Evolutionary conservation across 2,113 vertebrate species (phyloP).

Genomic region (Promerops cafer): DNA sequence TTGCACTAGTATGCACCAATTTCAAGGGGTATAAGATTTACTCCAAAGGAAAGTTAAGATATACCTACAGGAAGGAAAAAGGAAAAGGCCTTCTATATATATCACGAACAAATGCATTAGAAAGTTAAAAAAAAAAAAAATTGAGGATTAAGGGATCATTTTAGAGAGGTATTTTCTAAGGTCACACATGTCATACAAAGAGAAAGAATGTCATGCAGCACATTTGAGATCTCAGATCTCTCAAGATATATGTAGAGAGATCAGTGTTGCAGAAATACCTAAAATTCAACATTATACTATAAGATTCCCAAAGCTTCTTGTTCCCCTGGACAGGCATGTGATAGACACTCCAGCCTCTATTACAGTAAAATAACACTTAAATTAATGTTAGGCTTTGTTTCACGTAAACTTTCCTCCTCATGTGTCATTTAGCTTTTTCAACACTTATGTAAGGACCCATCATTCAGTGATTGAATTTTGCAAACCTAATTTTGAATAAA

Average conservation of each 20-base stretch:
- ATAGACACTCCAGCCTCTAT: neutral
- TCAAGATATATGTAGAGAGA: neutral
- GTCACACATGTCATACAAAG: neutral
- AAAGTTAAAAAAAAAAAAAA: neutral
- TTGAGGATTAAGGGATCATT: neutral
- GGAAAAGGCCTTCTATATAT: neutral
- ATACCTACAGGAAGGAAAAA: neutral
- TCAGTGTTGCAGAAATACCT: neutral
- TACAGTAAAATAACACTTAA: neutral
- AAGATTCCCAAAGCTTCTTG: neutral
- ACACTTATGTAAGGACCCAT: neutral
- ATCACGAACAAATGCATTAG: neutral
- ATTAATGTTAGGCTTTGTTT: neutral
- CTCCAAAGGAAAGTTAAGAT: neutral
- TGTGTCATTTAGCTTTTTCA: neutral
- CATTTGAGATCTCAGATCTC: neutral
- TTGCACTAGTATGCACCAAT: neutral
- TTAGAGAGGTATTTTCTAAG: neutral
- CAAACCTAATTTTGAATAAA: neutral
- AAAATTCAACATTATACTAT: neutral
- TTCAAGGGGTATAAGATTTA: neutral
- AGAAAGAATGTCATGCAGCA: neutral
- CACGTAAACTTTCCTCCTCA: neutral
- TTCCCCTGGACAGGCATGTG: neutral
- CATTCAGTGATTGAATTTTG: neutral